phyloP scores from a whole-genome alignment of 2,888 invertebrate species.

The Athalia rosae region DNA sequence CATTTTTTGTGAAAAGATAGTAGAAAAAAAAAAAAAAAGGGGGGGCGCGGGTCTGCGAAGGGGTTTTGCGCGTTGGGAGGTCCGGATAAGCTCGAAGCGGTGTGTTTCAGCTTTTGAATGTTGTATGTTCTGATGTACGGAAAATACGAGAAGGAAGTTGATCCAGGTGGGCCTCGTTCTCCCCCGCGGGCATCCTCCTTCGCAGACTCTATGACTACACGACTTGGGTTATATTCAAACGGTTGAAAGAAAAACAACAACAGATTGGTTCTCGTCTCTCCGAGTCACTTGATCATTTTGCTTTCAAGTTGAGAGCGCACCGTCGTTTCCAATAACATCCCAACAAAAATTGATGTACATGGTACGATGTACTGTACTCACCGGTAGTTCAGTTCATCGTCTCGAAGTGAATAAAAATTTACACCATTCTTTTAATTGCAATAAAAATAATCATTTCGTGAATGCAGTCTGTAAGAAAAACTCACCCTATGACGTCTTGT shows the following conservation, averaged over 20 bases:
- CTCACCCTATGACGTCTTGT: conserved; percentile 78
- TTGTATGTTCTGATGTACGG: not conserved
- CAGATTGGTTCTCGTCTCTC: conserved; percentile 64
- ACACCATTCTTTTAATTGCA: no score
- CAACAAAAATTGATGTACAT: no score
- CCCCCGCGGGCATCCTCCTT: no score
- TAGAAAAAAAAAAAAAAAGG: not conserved
- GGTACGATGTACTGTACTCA: no score
- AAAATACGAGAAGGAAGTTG: conserved; percentile 64
- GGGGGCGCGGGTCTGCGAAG: conserved; percentile 51
- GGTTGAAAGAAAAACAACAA: conserved; percentile 62
- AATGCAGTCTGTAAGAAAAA: conserved; percentile 48
- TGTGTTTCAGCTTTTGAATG: no score
- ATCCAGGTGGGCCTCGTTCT: conserved; percentile 65
- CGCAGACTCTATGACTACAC: not conserved
- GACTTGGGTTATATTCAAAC: conserved; percentile 33
- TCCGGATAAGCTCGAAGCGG: conserved; percentile 61
- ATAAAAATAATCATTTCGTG: no score
- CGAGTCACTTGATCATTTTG: conserved; percentile 12
- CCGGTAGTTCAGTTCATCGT: no score
- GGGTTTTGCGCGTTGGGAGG: conserved; percentile 62
- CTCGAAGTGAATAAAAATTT: no score
- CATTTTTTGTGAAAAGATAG: not conserved
- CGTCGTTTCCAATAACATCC: no score
- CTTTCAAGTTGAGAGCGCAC: no score